phyloP scores from a whole-genome alignment of 1,140 invertebrate species.

The Rhopalosiphum maidis region DNA sequence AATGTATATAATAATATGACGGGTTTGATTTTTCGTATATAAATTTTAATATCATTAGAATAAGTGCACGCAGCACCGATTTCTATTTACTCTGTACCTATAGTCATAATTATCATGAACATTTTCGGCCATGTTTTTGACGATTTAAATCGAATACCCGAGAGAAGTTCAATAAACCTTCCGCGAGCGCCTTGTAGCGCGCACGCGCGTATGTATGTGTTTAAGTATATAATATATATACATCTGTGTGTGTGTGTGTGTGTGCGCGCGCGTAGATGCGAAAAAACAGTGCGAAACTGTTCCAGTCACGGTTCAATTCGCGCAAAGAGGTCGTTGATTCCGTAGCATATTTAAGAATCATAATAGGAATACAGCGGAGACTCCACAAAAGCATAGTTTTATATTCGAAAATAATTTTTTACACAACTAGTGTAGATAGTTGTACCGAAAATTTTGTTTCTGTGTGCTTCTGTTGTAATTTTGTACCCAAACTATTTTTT shows the following conservation, averaged over 20 bases:
- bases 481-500: not conserved
- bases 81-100: constrained; percentile 9
- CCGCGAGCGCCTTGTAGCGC: not conserved
- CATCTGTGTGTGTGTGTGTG: not conserved
- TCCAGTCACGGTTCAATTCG: constrained; percentile 57
- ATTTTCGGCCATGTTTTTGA: constrained; percentile 38
- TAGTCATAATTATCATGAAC: not conserved
- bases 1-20: not conserved
- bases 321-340: constrained; percentile 55
- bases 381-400: not conserved
- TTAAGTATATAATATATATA: not conserved
- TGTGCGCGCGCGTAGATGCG: not conserved
- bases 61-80: not conserved
- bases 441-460: not conserved
- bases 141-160: constrained; percentile 26
- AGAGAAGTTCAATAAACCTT: constrained; percentile 55
- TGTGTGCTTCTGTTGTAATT: not conserved
- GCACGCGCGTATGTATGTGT: not conserved
- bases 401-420: not conserved
- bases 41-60: not conserved
- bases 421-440: not conserved
- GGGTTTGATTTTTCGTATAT: not conserved
- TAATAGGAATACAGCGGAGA: not conserved
- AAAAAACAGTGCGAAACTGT: constrained; percentile 55
- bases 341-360: constrained; percentile 25